Evolutionary conservation across 2,113 vertebrate genomes (phyloP).

Genomic region (Mixornis gularis): DNA sequence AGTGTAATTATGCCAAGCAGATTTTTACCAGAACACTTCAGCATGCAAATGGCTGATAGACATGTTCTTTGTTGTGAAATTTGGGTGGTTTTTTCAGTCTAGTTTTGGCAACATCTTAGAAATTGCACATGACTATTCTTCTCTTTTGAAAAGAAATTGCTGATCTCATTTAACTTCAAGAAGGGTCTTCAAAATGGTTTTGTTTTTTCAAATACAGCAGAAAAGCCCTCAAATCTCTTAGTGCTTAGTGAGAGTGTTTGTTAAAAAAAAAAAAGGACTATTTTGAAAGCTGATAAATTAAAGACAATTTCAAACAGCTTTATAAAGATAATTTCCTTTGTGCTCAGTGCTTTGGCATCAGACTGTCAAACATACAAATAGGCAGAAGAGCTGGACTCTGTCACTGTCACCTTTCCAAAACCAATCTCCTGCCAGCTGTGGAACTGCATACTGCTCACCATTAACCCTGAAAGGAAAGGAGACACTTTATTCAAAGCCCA

Average conservation of each 20-base stretch:
- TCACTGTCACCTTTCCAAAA: background rate
- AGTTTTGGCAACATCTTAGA: background rate
- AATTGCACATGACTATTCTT: background rate
- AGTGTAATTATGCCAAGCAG: background rate
- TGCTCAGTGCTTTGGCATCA: background rate
- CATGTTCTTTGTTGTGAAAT: background rate
- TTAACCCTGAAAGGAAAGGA: background rate
- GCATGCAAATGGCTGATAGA: background rate
- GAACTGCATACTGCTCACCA: background rate
- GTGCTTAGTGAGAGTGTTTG: background rate
- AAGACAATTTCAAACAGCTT: background rate
- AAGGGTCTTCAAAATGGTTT: background rate
- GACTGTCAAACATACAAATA: background rate
- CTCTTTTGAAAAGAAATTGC: background rate
- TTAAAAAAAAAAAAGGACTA: background rate
- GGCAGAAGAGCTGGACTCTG: background rate
- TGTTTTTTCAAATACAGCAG: background rate
- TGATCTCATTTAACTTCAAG: background rate
- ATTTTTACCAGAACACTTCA: background rate
- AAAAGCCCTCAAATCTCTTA: background rate
- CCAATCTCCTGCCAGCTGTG: background rate
- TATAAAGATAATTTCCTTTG: background rate
- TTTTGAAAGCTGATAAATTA: background rate
- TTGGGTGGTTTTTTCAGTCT: background rate
- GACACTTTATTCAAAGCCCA: background rate